A percentile compares a stretch with the other conserved stretches of the same genome.
phyloP scores from a whole-genome alignment of 23 tunicate genomes.

The Ciona savignyi region DNA sequence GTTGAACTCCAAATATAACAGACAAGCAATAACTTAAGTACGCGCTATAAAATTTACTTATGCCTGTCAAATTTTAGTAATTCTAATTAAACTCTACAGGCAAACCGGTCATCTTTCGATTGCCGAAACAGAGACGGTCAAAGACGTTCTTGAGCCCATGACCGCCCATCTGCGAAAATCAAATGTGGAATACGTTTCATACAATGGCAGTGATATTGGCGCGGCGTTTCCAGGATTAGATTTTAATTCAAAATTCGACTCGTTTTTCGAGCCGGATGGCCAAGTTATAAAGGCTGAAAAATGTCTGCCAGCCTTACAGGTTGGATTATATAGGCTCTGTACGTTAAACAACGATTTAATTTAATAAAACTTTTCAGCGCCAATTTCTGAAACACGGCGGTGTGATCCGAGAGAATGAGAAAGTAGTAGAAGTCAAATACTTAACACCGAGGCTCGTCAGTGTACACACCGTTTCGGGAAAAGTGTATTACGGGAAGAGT shows the following conservation, averaged over 20 bases:
- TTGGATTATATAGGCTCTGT: slow-evolving; percentile 4
- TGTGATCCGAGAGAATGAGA: slow-evolving; percentile 41
- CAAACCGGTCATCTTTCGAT: slow-evolving; percentile 48
- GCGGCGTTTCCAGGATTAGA: slow-evolving; percentile 32
- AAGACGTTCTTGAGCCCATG: slow-evolving; percentile 6
- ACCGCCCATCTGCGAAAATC: slow-evolving; percentile 9
- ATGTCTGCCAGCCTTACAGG: slow-evolving; percentile 46
- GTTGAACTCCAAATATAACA: no score
- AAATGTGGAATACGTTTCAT: slow-evolving; percentile 3
- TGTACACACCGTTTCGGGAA: slow-evolving; percentile 18
- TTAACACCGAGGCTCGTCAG: slow-evolving; percentile 9
- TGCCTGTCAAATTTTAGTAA: no score
- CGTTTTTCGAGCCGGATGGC: slow-evolving; percentile 47
- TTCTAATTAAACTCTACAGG: no score
- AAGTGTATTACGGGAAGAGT: slow-evolving; percentile 23
- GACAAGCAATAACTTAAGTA: no score
- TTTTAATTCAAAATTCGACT: slow-evolving; percentile 21
- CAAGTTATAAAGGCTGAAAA: slow-evolving; percentile 49
- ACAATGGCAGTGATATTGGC: slow-evolving; percentile 28
- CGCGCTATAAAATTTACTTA: no score
- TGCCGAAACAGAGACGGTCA: neutral
- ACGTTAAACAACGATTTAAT: neutral
- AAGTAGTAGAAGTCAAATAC: slow-evolving; percentile 15
- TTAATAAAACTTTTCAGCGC: slow-evolving; percentile 11
- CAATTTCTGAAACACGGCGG: slow-evolving; percentile 32